Conservation (phyloP, 92 coral and sea anemone species). For the Porites cylindrica region DNA sequence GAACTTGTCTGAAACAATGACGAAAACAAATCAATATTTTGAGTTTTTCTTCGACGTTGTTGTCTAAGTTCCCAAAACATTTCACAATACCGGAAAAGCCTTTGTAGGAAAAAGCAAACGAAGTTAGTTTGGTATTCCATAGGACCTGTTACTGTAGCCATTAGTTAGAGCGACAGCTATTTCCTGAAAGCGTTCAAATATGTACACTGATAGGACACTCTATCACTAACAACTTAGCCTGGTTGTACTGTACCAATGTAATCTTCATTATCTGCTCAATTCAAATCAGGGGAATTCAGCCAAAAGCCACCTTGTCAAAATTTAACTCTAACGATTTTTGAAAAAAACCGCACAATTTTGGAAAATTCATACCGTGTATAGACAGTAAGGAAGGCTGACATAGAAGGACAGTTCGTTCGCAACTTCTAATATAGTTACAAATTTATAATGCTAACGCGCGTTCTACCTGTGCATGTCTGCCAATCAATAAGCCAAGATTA, state of each 20-base stretch:
- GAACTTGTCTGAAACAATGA: neutral
- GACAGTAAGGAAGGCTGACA: too few relatives aligned
- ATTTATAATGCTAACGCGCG: neutral
- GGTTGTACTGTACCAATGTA: neutral
- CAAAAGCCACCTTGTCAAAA: neutral
- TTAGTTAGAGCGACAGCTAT: neutral
- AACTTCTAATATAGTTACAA: neutral
- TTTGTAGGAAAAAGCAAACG: constrained; percentile 21
- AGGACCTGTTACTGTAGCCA: constrained; percentile 18
- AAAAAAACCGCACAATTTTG: too few relatives aligned
- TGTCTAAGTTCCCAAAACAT: constrained; percentile 23
- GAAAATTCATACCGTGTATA: too few relatives aligned
- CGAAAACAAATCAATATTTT: neutral
- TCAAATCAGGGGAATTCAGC: neutral
- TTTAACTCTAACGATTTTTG: too few relatives aligned
- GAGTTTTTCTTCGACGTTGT: neutral
- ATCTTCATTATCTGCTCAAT: neutral
- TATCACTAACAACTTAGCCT: neutral
- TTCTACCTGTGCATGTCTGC: neutral
- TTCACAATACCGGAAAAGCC: constrained; percentile 37
- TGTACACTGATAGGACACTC: neutral
- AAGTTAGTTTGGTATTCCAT: neutral
- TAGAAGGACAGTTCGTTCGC: too few relatives aligned
- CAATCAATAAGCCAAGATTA: too few relatives aligned
- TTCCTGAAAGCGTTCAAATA: constrained; percentile 14